A percentile compares a stretch with the other conserved stretches of the same genome.
Evolutionary conservation across 2,888 invertebrate genomes (phyloP).

Genomic region (Matsumyia berberina): DNA sequence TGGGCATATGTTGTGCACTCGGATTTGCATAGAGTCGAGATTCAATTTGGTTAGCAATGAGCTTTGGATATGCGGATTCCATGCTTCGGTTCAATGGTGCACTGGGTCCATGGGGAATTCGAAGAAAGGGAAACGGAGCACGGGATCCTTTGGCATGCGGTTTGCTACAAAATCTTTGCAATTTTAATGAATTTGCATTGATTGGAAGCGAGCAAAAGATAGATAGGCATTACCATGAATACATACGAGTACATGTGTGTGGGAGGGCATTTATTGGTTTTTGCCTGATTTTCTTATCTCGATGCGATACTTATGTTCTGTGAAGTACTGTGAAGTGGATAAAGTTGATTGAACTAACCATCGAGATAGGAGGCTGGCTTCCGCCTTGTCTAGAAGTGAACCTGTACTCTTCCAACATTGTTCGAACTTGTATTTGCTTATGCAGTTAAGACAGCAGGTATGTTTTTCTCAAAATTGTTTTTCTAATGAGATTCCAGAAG

Average conservation of each 20-base stretch:
- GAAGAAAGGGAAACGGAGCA: neutral
- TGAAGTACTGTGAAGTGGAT: neutral
- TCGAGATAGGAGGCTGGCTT: too few species aligned
- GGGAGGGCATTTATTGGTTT: constrained; percentile 35
- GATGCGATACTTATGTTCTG: neutral
- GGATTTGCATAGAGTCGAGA: constrained; percentile 71
- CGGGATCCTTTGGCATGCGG: constrained; percentile 52
- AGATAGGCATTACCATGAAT: constrained; percentile 13
- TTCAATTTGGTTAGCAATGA: constrained; percentile 74
- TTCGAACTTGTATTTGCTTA: too few species aligned
- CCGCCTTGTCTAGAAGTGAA: too few species aligned
- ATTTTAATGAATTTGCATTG: constrained; percentile 74
- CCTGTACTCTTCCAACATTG: too few species aligned
- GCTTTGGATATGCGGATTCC: constrained; percentile 47
- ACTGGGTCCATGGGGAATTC: constrained; percentile 33
- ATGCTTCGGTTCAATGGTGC: constrained; percentile 53
- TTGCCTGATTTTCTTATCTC: constrained; percentile 5
- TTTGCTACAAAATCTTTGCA: constrained; percentile 68
- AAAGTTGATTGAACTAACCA: constrained; percentile 25
- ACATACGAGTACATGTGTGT: constrained; percentile 10
- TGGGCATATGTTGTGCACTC: constrained; percentile 51
- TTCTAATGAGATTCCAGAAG: too few species aligned
- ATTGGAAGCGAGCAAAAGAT: constrained; percentile 40
- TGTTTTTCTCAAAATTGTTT: too few species aligned
- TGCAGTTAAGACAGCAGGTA: too few species aligned